phyloP scores from a whole-genome alignment of 2,888 invertebrate genomes.

The Chamaedrilus cognettii region DNA sequence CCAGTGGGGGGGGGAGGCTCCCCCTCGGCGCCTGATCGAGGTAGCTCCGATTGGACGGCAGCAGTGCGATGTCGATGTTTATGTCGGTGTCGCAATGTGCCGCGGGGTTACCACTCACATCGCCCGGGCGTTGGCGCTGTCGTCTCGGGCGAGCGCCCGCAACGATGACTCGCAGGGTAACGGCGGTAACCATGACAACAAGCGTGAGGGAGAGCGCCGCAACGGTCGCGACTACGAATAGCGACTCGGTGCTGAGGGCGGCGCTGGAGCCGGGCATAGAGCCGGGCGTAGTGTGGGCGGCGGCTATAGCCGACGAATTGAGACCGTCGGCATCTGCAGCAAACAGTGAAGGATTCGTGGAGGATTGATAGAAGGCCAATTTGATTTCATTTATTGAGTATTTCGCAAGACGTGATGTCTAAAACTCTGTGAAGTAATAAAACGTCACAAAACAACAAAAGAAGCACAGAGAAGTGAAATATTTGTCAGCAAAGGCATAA shows the following conservation, averaged over 20 bases:
- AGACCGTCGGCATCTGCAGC: neutral
- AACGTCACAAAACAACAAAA: too few relatives aligned
- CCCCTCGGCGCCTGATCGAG: conserved; percentile 68
- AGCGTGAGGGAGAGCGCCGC: conserved; percentile 50
- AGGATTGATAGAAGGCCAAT: too few relatives aligned
- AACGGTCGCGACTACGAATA: conserved; percentile 30
- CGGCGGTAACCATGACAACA: conserved; percentile 71
- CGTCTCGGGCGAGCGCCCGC: conserved; percentile 63
- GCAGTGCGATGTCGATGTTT: conserved; percentile 39
- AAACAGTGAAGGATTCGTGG: neutral
- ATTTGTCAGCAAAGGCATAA: too few relatives aligned
- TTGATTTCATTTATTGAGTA: too few relatives aligned
- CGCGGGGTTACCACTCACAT: too few relatives aligned
- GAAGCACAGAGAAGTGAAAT: too few relatives aligned
- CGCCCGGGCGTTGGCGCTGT: conserved; percentile 67
- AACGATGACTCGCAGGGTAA: conserved; percentile 75
- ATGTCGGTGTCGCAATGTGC: neutral
- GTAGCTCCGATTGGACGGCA: conserved; percentile 78
- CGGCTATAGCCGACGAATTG: too few relatives aligned
- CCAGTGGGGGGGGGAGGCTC: conserved; percentile 77
- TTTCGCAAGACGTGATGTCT: too few relatives aligned
- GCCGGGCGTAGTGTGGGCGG: too few relatives aligned
- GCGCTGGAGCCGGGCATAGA: too few relatives aligned
- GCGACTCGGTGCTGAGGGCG: conserved; percentile 25
- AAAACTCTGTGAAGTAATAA: too few relatives aligned